Percentiles rank a stretch among this genome's conserved stretches.
Evolutionary conservation across 1,140 invertebrate species (phyloP).

Genomic region (Bombus huntii): DNA sequence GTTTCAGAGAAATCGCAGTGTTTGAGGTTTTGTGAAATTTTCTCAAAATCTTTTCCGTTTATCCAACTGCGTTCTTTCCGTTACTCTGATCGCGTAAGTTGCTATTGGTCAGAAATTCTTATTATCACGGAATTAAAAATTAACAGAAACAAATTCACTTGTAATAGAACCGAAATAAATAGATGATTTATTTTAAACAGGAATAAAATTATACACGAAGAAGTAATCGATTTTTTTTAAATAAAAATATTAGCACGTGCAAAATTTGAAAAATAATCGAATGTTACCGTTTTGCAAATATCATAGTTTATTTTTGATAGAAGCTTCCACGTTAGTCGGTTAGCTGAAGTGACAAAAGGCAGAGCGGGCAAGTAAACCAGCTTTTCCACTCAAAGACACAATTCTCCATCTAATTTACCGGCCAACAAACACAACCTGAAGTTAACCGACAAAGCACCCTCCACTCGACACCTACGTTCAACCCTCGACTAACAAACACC

Average conservation of each 20-base stretch:
- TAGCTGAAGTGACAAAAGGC: neutral
- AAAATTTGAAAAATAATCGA: too few relatives aligned
- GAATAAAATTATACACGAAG: too few relatives aligned
- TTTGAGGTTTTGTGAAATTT: neutral
- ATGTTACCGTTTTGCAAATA: neutral
- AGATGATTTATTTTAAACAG: too few relatives aligned
- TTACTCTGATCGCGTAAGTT: neutral
- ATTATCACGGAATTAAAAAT: too few relatives aligned
- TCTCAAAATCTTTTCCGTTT: neutral
- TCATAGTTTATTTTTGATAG: neutral
- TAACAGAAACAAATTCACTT: too few relatives aligned
- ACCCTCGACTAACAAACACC: conserved; percentile 6
- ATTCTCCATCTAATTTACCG: conserved; percentile 7
- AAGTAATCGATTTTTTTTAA: too few relatives aligned
- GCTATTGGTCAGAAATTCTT: neutral
- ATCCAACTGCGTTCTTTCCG: neutral
- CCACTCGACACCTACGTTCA: neutral
- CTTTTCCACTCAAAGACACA: neutral
- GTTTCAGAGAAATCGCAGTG: neutral
- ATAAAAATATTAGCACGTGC: too few relatives aligned
- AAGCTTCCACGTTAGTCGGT: neutral
- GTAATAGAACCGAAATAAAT: too few relatives aligned
- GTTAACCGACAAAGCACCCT: neutral
- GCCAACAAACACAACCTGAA: neutral
- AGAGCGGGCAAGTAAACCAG: neutral